These are phyloP conservation scores for Pachycephus smyrnensis DNA, from an alignment of 2,888 invertebrate species.

Conservation along the genomic window DNA sequence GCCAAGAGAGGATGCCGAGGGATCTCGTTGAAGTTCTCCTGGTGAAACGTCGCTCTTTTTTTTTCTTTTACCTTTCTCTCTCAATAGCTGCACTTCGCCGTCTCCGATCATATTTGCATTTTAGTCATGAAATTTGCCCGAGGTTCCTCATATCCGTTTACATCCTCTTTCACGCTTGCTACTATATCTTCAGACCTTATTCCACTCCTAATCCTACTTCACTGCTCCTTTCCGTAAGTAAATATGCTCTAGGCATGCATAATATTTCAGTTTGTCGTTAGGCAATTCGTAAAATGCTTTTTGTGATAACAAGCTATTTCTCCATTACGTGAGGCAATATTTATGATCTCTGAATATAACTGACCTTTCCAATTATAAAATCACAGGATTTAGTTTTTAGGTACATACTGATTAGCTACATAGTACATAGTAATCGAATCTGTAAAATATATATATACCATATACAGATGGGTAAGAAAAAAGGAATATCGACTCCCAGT, in stretches of 20 bases:
- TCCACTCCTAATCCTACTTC: not conserved
- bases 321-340: not conserved
- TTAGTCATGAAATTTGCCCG: slow-evolving; percentile 49
- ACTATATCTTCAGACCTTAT: slow-evolving; percentile 13
- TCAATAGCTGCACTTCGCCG: slow-evolving; percentile 32
- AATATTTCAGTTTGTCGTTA: not conserved
- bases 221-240: not conserved
- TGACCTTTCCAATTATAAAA: not conserved
- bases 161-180: slow-evolving; percentile 26
- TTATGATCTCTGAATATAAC: not conserved
- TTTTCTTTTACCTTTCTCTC: slow-evolving; percentile 29
- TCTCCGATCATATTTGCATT: slow-evolving; percentile 52
- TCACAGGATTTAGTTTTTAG: not conserved
- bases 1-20: not conserved
- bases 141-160: slow-evolving; percentile 44
- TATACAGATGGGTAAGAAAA: not conserved
- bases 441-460: not conserved
- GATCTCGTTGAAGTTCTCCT: not conserved
- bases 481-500: slow-evolving; percentile 8
- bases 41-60: not conserved
- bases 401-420: too few species aligned
- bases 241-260: not conserved
- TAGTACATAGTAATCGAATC: too few species aligned
- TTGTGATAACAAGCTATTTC: not conserved
- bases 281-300: too few species aligned